phyloP scores from a whole-genome alignment of 1,140 invertebrate genomes.

The Teleogryllus occipitalis region DNA sequence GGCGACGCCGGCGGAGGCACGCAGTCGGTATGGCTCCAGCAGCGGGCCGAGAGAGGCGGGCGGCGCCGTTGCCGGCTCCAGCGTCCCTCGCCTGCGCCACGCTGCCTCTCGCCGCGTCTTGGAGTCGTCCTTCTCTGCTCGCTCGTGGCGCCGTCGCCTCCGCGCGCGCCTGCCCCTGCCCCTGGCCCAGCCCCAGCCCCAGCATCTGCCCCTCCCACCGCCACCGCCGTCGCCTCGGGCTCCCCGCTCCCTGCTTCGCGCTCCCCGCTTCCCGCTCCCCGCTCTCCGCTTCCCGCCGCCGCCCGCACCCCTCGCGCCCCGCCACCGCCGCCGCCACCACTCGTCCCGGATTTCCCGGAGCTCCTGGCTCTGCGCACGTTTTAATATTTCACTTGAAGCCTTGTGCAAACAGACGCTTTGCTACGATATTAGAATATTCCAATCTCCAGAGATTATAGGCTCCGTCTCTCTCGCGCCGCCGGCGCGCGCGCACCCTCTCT shows the following conservation, averaged over 20 bases:
- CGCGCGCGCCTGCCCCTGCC: too few relatives aligned
- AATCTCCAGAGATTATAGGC: conserved; percentile 25
- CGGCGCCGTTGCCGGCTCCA: neutral
- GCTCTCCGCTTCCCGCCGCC: neutral
- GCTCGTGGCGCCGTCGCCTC: too few relatives aligned
- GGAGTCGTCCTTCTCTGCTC: neutral
- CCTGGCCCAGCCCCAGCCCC: neutral
- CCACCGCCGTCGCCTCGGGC: neutral
- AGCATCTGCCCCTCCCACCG: too few relatives aligned
- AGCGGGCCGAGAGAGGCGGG: neutral
- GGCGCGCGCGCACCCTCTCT: too few relatives aligned
- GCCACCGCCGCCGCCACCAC: neutral
- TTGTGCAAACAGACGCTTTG: conserved; percentile 25
- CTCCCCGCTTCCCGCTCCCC: neutral
- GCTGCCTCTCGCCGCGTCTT: neutral
- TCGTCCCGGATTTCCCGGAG: conserved; percentile 12
- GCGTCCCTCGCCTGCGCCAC: neutral
- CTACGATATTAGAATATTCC: conserved; percentile 27
- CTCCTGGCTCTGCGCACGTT: conserved; percentile 24
- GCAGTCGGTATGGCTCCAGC: neutral
- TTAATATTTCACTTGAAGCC: conserved; percentile 28
- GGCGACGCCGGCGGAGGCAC: neutral
- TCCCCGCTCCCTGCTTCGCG: neutral
- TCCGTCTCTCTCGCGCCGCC: conserved; percentile 11
- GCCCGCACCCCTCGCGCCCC: neutral